These are phyloP conservation scores for Apoda limacodes DNA, from an alignment of 2,888 invertebrate genomes.

Conservation along the genomic window DNA sequence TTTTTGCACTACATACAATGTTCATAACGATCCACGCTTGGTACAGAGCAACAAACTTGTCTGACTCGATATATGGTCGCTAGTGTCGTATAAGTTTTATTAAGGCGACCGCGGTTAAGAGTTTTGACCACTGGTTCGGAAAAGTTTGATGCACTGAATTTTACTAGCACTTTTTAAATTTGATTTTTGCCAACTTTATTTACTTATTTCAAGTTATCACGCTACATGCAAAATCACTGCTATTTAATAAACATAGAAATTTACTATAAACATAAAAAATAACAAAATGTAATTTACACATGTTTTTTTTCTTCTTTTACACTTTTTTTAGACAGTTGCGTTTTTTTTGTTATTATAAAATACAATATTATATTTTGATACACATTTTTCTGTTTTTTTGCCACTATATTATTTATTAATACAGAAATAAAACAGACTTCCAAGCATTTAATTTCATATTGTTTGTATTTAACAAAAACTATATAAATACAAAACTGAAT, in stretches of 20 bases:
- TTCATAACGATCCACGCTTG: slow-evolving; percentile 33
- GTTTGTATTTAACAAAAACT: no score
- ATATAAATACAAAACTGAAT: no score
- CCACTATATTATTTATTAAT: no score
- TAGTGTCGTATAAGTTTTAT: no score
- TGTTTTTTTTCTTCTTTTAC: slow-evolving; percentile 36
- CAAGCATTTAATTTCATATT: no score
- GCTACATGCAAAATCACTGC: slow-evolving; percentile 34
- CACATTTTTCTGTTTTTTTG: no score
- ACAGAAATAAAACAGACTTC: no score
- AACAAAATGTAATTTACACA: slow-evolving; percentile 38
- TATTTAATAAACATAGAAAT: slow-evolving; percentile 26
- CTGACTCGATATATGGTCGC: no score
- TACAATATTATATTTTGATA: no score
- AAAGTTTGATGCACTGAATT: slow-evolving; percentile 34
- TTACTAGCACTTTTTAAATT: slow-evolving; percentile 26
- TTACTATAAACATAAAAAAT: slow-evolving; percentile 63
- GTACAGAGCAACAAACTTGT: no score
- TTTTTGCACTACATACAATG: no score
- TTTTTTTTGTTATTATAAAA: no score
- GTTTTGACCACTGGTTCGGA: slow-evolving; percentile 21
- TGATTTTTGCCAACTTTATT: slow-evolving; percentile 7
- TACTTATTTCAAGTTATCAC: slow-evolving; percentile 18
- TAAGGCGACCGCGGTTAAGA: slow-evolving; percentile 17
- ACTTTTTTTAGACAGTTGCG: slow-evolving; percentile 45